These are phyloP conservation scores for Antheraea pernyi DNA, from an alignment of 1,140 invertebrate species.

Conservation along the genomic window DNA sequence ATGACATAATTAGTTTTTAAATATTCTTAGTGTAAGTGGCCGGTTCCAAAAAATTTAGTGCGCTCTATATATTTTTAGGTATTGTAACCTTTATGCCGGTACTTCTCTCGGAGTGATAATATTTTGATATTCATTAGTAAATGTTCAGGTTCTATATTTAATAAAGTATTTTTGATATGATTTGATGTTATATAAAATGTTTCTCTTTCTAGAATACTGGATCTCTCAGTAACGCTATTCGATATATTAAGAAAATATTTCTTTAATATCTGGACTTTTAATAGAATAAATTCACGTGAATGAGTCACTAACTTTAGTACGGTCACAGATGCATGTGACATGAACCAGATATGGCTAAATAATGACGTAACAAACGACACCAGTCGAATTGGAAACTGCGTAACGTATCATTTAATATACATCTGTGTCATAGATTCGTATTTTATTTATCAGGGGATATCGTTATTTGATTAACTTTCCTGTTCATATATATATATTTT, in stretches of 20 bases:
- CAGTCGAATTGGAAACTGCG: constrained; percentile 23
- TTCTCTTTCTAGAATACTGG: no score
- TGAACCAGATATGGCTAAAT: constrained; percentile 30
- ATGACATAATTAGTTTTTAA: no score
- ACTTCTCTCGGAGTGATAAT: no score
- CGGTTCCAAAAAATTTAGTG: no score
- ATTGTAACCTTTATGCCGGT: no score
- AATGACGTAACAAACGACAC: constrained; percentile 23
- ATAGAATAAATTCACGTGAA: background rate
- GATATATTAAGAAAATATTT: background rate
- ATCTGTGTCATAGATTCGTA: background rate
- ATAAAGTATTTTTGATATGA: no score
- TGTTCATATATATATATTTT: no score
- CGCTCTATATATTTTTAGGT: no score
- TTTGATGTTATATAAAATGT: no score
- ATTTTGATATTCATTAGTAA: no score
- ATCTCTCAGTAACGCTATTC: background rate
- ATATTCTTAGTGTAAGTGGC: no score
- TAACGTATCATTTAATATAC: constrained; percentile 3
- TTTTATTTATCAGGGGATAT: background rate
- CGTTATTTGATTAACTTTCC: background rate
- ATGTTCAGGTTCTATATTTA: no score
- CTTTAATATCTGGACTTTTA: background rate
- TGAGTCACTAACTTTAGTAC: background rate
- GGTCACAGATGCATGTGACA: constrained; percentile 28